These are phyloP conservation scores for Megastigmus dorsalis DNA, from an alignment of 2,888 invertebrate species.

Conservation along the genomic window DNA sequence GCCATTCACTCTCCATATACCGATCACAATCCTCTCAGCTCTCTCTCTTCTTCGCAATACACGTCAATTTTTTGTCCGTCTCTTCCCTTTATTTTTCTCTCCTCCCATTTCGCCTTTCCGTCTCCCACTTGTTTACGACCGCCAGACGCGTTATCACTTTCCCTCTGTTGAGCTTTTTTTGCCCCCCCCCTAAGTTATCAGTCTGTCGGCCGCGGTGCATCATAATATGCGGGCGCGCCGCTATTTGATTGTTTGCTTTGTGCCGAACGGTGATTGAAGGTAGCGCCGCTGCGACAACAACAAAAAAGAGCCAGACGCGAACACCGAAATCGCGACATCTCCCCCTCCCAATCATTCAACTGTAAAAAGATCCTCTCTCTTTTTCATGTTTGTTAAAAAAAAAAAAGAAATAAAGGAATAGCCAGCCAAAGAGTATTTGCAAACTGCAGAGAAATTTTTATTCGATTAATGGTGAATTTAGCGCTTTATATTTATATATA, in stretches of 20 bases:
- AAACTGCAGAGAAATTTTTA: no score
- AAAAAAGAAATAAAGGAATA: no score
- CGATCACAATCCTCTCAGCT: no score
- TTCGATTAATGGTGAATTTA: no score
- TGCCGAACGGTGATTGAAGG: constrained; percentile 25
- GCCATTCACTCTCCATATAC: no score
- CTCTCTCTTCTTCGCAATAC: neutral
- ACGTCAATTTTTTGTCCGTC: neutral
- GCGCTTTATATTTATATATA: no score
- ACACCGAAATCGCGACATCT: no score
- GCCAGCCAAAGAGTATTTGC: no score
- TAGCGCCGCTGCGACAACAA: no score
- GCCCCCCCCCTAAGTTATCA: neutral
- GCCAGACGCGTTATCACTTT: constrained; percentile 43
- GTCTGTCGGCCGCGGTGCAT: constrained; percentile 7
- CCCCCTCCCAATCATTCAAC: no score
- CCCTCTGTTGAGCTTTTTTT: constrained; percentile 27
- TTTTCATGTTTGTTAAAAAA: no score
- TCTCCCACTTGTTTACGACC: constrained; percentile 28
- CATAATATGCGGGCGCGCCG: constrained; percentile 35
- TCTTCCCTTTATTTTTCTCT: neutral
- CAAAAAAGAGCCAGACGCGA: neutral
- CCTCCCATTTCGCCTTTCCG: neutral
- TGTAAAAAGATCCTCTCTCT: no score
- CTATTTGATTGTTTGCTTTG: constrained; percentile 45